Evolutionary conservation across 2,797 vertebrate species (phyloP).

Genomic region (Mionectes olivaceus): DNA sequence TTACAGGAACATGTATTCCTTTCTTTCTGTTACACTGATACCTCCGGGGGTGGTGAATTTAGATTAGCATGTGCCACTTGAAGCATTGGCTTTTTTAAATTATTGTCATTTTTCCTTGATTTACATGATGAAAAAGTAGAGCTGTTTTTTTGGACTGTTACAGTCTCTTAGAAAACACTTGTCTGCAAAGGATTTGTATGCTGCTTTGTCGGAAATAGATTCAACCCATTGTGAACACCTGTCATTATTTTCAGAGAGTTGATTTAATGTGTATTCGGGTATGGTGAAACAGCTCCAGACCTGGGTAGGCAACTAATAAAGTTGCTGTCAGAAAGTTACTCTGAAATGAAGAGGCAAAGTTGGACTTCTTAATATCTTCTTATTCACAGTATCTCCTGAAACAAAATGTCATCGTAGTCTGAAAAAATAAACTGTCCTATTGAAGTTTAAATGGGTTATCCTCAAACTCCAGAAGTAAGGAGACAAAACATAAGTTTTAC

Average conservation of each 20-base stretch:
- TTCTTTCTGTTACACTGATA: neutral
- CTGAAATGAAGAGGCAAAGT: neutral
- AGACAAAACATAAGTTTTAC: neutral
- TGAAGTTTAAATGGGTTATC: neutral
- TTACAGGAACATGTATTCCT: neutral
- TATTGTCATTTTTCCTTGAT: neutral
- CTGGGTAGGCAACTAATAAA: neutral
- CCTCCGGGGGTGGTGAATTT: neutral
- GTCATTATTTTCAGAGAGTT: neutral
- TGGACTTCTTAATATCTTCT: neutral
- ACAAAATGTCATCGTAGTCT: neutral
- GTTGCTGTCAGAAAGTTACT: neutral
- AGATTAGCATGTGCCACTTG: neutral
- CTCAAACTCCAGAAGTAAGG: neutral
- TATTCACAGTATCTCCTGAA: neutral
- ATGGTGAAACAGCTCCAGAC: neutral
- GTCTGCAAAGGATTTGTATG: neutral
- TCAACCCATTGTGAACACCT: neutral
- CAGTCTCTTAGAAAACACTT: neutral
- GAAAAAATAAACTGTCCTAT: neutral
- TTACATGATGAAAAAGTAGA: neutral
- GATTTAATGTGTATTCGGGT: neutral
- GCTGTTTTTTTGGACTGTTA: neutral
- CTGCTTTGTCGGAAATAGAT: neutral
- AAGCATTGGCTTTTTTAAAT: neutral